phyloP scores from a whole-genome alignment of 2,797 vertebrate genomes.

The Enteromius afrohamiltoni region DNA sequence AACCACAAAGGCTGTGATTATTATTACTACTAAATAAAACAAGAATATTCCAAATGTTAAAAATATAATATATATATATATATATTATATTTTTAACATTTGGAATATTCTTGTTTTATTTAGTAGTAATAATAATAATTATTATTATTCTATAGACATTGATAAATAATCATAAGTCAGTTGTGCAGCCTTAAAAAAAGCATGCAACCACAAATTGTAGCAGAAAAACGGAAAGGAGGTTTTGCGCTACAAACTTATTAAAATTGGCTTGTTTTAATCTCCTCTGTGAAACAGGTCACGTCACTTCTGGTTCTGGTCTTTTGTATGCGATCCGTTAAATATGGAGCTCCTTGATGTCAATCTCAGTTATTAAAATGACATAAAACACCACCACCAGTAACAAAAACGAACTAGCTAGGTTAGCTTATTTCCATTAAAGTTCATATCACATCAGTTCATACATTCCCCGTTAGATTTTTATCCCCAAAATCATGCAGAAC shows the following conservation, averaged over 20 bases:
- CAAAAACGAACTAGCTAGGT: background rate
- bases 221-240: too few species aligned
- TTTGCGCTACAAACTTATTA: too few species aligned
- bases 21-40: too few species aligned
- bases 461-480: background rate
- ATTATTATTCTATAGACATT: background rate
- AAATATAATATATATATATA: too few species aligned
- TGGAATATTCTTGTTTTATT: background rate
- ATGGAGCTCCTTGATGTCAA: too few species aligned
- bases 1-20: background rate
- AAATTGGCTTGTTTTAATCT: too few species aligned
- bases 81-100: background rate
- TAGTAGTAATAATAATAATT: background rate
- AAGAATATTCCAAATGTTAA: too few species aligned
- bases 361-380: background rate
- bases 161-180: background rate
- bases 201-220: too few species aligned
- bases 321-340: too few species aligned
- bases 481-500: background rate
- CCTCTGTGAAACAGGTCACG: too few species aligned
- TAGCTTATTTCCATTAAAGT: too few species aligned
- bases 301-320: too few species aligned
- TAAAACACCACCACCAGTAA: background rate
- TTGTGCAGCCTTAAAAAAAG: background rate
- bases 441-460: background rate